These are phyloP conservation scores for Monodelphis domestica DNA, from an alignment of 2,797 vertebrate species.

Conservation along the genomic window DNA sequence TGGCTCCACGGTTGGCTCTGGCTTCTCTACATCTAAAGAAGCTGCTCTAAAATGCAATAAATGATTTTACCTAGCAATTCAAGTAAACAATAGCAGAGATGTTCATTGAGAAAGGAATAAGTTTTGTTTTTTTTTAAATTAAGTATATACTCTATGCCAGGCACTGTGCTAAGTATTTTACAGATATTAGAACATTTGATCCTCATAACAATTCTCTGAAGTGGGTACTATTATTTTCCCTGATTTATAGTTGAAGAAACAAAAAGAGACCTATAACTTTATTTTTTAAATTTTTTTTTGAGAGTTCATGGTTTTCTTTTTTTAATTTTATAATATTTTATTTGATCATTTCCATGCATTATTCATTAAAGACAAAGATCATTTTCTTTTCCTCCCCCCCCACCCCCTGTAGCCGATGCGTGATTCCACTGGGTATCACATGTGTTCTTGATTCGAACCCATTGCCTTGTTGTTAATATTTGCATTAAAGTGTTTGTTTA, in stretches of 20 bases:
- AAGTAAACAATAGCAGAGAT: neutral
- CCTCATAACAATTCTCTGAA: neutral
- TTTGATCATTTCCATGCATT: too few species aligned
- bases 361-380: too few species aligned
- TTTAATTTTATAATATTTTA: too few species aligned
- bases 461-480: too few species aligned
- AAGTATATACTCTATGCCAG: neutral
- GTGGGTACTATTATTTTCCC: neutral
- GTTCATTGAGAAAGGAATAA: neutral
- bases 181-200: neutral
- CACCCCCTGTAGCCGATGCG: too few species aligned
- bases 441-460: too few species aligned
- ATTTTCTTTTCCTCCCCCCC: too few species aligned
- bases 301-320: too few species aligned
- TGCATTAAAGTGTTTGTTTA: too few species aligned
- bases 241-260: neutral
- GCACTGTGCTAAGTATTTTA: neutral
- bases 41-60: neutral
- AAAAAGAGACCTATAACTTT: neutral
- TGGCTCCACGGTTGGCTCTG: neutral
- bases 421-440: too few species aligned
- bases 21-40: neutral
- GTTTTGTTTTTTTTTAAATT: too few species aligned
- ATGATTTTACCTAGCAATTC: conserved; percentile 18
- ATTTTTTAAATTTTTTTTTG: too few species aligned